phyloP scores from a whole-genome alignment of 2,113 vertebrate species.

The Glaucomys volans region DNA sequence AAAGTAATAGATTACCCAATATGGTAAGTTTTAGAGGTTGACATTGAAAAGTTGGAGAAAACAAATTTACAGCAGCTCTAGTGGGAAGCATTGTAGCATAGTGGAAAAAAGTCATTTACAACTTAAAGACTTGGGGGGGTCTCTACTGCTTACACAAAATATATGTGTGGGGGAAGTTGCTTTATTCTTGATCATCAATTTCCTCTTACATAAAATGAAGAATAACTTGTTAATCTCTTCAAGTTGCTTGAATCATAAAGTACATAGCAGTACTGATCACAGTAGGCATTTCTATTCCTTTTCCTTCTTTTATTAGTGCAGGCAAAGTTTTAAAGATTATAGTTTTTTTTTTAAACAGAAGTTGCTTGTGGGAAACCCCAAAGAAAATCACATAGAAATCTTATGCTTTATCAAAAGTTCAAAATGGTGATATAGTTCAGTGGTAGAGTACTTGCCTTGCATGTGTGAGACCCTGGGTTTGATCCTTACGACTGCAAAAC shows the following conservation, averaged over 20 bases:
- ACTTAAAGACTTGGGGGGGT: neutral
- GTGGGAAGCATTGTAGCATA: neutral
- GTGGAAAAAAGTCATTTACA: neutral
- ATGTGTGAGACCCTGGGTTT: neutral
- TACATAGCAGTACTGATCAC: neutral
- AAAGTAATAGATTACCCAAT: neutral
- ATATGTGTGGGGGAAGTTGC: neutral
- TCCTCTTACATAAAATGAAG: conserved; percentile 27
- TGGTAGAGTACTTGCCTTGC: neutral
- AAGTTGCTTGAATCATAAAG: conserved; percentile 39
- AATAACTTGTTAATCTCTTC: neutral
- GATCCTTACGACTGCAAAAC: neutral
- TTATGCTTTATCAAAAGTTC: neutral
- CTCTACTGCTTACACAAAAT: neutral
- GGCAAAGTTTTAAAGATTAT: conserved; percentile 23
- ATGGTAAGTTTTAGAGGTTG: neutral
- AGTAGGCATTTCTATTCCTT: neutral
- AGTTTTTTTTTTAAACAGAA: neutral
- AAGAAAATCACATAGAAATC: neutral
- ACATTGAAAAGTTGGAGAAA: neutral
- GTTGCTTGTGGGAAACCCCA: neutral
- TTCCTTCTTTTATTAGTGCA: neutral
- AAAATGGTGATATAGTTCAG: neutral
- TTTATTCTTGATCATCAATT: conserved; percentile 35
- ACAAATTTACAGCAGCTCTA: conserved; percentile 11